These are phyloP conservation scores for Eumacrocentrus americanus DNA, from an alignment of 2,888 invertebrate genomes.

Conservation along the genomic window DNA sequence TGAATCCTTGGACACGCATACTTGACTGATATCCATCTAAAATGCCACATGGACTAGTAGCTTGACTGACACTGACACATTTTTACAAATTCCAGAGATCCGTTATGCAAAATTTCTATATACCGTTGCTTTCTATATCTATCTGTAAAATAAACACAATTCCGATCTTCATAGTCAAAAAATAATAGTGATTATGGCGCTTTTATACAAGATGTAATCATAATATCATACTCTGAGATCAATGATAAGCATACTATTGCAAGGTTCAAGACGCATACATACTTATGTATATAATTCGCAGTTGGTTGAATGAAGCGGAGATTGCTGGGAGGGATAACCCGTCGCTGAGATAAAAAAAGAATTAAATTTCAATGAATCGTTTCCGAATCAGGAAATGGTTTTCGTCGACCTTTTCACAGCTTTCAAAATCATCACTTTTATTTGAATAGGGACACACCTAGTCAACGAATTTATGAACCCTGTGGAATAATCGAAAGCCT, in stretches of 20 bases:
- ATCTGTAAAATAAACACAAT: not conserved
- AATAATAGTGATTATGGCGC: not conserved
- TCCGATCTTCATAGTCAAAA: not conserved
- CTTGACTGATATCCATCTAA: too few species aligned
- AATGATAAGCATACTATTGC: slow-evolving; percentile 2
- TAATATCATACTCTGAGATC: not conserved
- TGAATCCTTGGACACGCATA: too few species aligned
- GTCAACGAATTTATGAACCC: not conserved
- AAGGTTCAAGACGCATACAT: not conserved
- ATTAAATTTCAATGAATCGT: not conserved
- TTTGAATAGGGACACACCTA: not conserved
- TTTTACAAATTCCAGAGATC: not conserved
- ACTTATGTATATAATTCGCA: not conserved
- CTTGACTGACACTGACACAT: not conserved
- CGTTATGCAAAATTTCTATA: slow-evolving; percentile 8
- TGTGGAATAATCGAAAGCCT: not conserved
- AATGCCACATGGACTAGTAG: slow-evolving; percentile 17
- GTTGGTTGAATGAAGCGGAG: not conserved
- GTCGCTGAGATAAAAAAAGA: not conserved
- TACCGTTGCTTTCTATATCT: slow-evolving; percentile 8
- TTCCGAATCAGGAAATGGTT: not conserved
- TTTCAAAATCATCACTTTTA: not conserved
- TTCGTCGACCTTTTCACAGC: not conserved
- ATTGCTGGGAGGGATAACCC: not conserved
- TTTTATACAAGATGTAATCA: not conserved